These are phyloP conservation scores for Callopanchax toddi DNA, from an alignment of 2,113 vertebrate species.

Conservation along the genomic window DNA sequence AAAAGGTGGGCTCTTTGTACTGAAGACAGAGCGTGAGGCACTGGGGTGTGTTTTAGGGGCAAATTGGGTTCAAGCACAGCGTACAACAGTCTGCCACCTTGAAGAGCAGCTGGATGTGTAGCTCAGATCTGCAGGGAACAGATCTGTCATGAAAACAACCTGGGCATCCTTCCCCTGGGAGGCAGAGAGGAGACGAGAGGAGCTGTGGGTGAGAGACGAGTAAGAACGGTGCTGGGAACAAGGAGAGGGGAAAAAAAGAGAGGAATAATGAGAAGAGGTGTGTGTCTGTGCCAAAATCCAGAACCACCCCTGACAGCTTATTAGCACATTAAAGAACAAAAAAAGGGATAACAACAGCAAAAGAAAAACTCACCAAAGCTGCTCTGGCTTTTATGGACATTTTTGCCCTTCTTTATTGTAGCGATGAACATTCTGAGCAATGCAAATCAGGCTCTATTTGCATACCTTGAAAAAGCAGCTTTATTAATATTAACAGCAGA, in stretches of 20 bases:
- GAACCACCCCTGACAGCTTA: conserved; percentile 54
- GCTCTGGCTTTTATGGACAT: conserved; percentile 63
- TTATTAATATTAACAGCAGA: conserved; percentile 78
- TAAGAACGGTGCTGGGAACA: conserved; percentile 15
- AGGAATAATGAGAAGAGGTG: conserved; percentile 45
- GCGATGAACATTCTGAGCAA: conserved; percentile 57
- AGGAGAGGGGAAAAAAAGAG: conserved; percentile 18
- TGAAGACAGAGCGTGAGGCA: conserved; percentile 28
- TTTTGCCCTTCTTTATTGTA: conserved; percentile 51
- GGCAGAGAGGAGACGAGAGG: conserved; percentile 5
- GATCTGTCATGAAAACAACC: conserved; percentile 57
- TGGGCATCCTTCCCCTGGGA: conserved; percentile 57
- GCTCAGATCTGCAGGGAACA: conserved; percentile 56
- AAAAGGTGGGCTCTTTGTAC: conserved; percentile 42
- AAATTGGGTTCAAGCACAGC: conserved; percentile 32
- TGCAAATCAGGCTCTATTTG: conserved; percentile 74
- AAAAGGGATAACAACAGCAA: conserved; percentile 21
- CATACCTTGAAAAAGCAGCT: conserved; percentile 66
- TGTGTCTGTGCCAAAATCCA: conserved; percentile 35
- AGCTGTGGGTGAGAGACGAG: conserved; percentile 38
- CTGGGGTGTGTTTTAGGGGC: conserved; percentile 46
- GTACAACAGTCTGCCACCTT: conserved; percentile 57
- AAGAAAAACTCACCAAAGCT: conserved; percentile 40
- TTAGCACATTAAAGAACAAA: conserved; percentile 63
- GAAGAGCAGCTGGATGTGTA: conserved; percentile 50